Base-by-base conservation (phyloP, 1,140 invertebrate genomes). In the Eriosoma lanigerum region DNA sequence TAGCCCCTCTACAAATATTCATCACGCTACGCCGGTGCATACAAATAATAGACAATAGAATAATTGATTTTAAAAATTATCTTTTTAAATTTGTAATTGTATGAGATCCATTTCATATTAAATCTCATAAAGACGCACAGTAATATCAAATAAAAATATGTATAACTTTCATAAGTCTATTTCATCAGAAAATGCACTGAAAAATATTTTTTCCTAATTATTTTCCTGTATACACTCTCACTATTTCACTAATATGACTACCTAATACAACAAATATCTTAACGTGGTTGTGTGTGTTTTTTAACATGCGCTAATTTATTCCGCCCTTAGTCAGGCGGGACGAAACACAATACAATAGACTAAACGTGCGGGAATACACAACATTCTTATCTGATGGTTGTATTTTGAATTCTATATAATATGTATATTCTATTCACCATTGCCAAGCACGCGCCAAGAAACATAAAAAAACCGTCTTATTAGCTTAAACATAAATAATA, bases 271-370 rank as follows among this genome's bases (percentile, higher is more conserved):
- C 58, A 24, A 15, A 13, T 17, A 17, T 62, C 26, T 10, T 8
- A 38, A 3, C 32, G 17, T 62, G 26, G 29, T 24, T n/a, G n/a
- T 32, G 29, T 62, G 26, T 62, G 8, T 32, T 32, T 60, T 29
- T 29, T 17, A 9, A 29, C 24, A 17, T 29, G 48, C 15, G 48
- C 21, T 78, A 78, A 78, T 78, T 46, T 60, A 78, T 78, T 78
- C 75, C 75, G 75, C 75, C 75, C 56, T 60, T 78, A 32, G 56
- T 19, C 56, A 44, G 52, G 38, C 75, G 56, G 50, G 73, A 76
- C 73, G 48, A 44, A 19, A 76, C 73, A 56, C 66, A 54, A 76
- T 24, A 68, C 64, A 68, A 68, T 68, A 68, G 54, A 60, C 38
- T 46, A 38, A 58, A 76, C 29, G 72, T 24, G 19, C 54, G 54